Percentiles rank a stretch among this genome's conserved stretches.
Evolutionary conservation across 2,113 vertebrate genomes (phyloP).

Genomic region (Seriola quinqueradiata): DNA sequence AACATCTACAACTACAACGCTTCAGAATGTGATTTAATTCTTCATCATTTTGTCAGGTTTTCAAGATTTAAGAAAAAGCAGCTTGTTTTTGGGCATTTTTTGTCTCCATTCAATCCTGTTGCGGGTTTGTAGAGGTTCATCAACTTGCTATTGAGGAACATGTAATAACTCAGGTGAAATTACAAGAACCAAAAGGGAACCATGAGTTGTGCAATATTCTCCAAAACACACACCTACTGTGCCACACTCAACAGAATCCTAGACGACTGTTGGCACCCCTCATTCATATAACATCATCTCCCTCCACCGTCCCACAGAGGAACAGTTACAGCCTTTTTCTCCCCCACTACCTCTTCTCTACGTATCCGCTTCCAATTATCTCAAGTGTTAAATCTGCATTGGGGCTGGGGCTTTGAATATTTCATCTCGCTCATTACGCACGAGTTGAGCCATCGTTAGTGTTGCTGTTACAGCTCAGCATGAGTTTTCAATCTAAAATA

Average conservation of each 20-base stretch:
- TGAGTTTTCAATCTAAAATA: slow-evolving; percentile 42
- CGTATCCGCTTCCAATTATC: slow-evolving; percentile 68
- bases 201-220: not conserved
- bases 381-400: slow-evolving; percentile 59
- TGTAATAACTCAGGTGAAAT: slow-evolving; percentile 1
- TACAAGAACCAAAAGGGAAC: not conserved
- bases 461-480: slow-evolving; percentile 18
- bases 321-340: slow-evolving; percentile 41
- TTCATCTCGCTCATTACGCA: slow-evolving; percentile 64
- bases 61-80: too few species aligned
- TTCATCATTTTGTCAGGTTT: not conserved
- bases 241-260: not conserved
- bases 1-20: not conserved
- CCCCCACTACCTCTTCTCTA: slow-evolving; percentile 27
- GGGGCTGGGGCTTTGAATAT: slow-evolving; percentile 66
- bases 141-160: not conserved
- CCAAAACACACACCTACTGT: not conserved
- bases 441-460: slow-evolving; percentile 40
- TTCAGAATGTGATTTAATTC: not conserved
- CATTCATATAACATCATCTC: not conserved
- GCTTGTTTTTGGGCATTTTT: too few species aligned
- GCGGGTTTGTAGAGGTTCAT: not conserved
- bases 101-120: not conserved
- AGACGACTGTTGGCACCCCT: not conserved
- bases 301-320: slow-evolving; percentile 3